Evolutionary conservation across 2,113 vertebrate genomes (phyloP).

Genomic region (Anguilla rostrata): DNA sequence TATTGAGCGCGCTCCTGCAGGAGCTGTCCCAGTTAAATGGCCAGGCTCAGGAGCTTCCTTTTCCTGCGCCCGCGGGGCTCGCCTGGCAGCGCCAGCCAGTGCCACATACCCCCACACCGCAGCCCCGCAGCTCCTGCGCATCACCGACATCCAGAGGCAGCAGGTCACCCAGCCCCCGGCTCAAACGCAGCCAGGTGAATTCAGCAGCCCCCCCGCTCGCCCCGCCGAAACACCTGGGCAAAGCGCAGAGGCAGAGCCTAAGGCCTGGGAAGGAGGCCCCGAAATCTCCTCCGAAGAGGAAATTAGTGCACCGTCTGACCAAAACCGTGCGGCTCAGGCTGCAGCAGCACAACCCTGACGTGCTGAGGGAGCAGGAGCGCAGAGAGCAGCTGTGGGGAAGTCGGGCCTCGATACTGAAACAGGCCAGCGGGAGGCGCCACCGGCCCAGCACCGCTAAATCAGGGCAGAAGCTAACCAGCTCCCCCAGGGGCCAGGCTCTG

Average conservation of each 20-base stretch:
- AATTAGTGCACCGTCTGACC: constrained; percentile 78
- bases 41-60: constrained; percentile 44
- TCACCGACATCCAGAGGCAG: constrained; percentile 11
- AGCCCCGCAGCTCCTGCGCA: neutral
- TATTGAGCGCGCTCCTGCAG: constrained; percentile 80
- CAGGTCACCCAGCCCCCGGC: constrained; percentile 1
- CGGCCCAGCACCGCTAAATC: constrained; percentile 11
- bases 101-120: neutral
- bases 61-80: constrained; percentile 53
- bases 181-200: constrained; percentile 31
- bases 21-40: constrained; percentile 78
- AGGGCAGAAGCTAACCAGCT: constrained; percentile 2
- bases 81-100: constrained; percentile 65
- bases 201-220: constrained; percentile 28
- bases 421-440: constrained; percentile 7
- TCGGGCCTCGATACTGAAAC: constrained; percentile 44
- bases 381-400: constrained; percentile 62
- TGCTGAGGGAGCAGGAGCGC: constrained; percentile 67
- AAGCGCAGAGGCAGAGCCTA: constrained; percentile 36
- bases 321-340: constrained; percentile 80
- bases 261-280: constrained; percentile 39
- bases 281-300: constrained; percentile 55
- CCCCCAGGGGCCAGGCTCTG: constrained; percentile 31
- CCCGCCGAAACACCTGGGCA: constrained; percentile 23
- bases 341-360: constrained; percentile 66